Conservation (phyloP, 1,140 invertebrate genomes). For the Pseudomyrmex dendroicus region DNA sequence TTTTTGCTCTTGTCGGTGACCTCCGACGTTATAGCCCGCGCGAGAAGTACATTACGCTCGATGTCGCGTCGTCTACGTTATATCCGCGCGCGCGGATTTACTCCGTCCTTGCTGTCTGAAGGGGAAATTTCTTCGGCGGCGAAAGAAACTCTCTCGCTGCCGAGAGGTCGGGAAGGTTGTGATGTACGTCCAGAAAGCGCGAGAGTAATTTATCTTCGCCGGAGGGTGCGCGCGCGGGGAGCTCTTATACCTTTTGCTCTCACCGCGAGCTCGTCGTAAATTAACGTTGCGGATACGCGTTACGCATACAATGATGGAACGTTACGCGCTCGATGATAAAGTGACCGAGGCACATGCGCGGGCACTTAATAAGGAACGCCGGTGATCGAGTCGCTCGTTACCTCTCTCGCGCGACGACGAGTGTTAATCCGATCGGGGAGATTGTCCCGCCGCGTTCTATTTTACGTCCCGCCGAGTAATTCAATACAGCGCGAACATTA, state of each 20-base stretch:
- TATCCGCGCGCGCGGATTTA: constrained; percentile 13
- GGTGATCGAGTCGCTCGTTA: constrained; percentile 4
- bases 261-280: constrained; percentile 20
- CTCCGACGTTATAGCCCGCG: constrained; percentile 19
- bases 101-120: not conserved
- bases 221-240: not conserved
- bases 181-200: constrained; percentile 22
- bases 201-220: constrained; percentile 44
- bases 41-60: constrained; percentile 51
- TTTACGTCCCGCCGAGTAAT: too few species aligned
- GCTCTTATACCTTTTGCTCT: not conserved
- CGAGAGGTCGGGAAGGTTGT: not conserved
- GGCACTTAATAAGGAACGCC: not conserved
- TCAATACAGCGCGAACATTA: too few species aligned
- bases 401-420: not conserved
- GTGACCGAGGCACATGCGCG: not conserved
- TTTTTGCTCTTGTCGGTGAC: not conserved
- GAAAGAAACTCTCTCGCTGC: constrained; percentile 11
- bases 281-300: constrained; percentile 1
- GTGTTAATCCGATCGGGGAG: too few species aligned
- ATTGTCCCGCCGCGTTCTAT: too few species aligned
- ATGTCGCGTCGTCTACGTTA: constrained; percentile 4
- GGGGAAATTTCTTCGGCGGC: constrained; percentile 13
- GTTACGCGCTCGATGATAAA: constrained; percentile 30
- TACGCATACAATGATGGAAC: not conserved